These are phyloP conservation scores for Philypnodon macrostomus DNA, from an alignment of 2,797 vertebrate genomes.

Conservation along the genomic window DNA sequence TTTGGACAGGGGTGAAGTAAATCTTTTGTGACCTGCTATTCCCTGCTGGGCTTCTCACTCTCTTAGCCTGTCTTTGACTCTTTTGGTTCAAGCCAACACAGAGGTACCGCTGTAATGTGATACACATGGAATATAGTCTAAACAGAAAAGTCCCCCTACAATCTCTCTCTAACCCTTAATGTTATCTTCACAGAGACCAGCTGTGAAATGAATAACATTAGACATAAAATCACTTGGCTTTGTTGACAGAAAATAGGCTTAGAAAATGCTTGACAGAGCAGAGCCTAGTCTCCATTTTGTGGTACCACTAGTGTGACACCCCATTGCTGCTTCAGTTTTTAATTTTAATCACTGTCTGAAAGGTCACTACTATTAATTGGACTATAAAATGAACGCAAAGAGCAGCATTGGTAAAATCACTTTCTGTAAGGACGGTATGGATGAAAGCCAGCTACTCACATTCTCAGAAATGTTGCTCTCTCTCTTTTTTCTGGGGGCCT, in stretches of 20 bases:
- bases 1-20: constrained; percentile 70
- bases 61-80: constrained; percentile 30
- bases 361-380: constrained; percentile 31
- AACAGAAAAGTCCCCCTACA: constrained; percentile 67
- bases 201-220: not conserved
- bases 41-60: constrained; percentile 50
- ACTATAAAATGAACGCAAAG: constrained; percentile 32
- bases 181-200: not conserved
- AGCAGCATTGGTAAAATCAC: constrained; percentile 21
- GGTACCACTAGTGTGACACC: constrained; percentile 8
- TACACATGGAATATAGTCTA: constrained; percentile 67
- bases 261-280: not conserved
- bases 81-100: constrained; percentile 49
- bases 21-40: constrained; percentile 72
- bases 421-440: constrained; percentile 10
- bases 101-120: constrained; percentile 63
- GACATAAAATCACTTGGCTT: not conserved
- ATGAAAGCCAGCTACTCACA: not conserved
- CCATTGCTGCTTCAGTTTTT: constrained; percentile 21
- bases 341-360: constrained; percentile 35
- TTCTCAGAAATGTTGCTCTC: no score
- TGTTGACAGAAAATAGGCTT: not conserved
- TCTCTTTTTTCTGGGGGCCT: no score
- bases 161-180: no score
- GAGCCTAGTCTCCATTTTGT: not conserved